These are phyloP conservation scores for Chrysomela aeneicollis DNA, from an alignment of 2,888 invertebrate species.

Conservation along the genomic window DNA sequence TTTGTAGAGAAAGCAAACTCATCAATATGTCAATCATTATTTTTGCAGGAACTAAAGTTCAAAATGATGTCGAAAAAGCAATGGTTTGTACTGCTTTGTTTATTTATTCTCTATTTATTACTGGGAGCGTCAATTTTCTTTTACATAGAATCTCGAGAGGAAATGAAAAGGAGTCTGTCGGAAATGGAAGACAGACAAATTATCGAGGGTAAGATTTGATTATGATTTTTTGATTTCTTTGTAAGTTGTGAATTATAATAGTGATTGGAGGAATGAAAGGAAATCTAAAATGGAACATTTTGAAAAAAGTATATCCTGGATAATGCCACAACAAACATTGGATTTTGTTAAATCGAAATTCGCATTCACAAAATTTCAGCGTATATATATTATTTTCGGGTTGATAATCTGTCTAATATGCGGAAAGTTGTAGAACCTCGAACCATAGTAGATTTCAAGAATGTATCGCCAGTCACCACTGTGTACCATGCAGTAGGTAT, in stretches of 20 bases:
- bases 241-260: not conserved
- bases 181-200: slow-evolving; percentile 62
- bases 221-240: not conserved
- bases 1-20: not conserved
- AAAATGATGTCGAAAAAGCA: slow-evolving; percentile 53
- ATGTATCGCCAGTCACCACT: no score
- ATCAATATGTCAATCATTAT: slow-evolving; percentile 11
- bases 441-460: no score
- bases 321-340: no score
- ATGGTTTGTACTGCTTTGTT: slow-evolving; percentile 50
- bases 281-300: no score
- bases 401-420: no score
- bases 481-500: no score
- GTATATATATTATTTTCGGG: no score
- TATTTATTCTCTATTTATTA: slow-evolving; percentile 59
- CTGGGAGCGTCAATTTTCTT: slow-evolving; percentile 88
- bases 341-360: no score
- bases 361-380: no score
- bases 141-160: slow-evolving; percentile 79
- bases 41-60: slow-evolving; percentile 13
- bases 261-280: not conserved
- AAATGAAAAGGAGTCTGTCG: slow-evolving; percentile 67
- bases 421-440: no score
- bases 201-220: slow-evolving; percentile 42
- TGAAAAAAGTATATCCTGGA: no score